Base-by-base conservation (phyloP, 2,113 vertebrate genomes). In the Raphicerus campestris region DNA sequence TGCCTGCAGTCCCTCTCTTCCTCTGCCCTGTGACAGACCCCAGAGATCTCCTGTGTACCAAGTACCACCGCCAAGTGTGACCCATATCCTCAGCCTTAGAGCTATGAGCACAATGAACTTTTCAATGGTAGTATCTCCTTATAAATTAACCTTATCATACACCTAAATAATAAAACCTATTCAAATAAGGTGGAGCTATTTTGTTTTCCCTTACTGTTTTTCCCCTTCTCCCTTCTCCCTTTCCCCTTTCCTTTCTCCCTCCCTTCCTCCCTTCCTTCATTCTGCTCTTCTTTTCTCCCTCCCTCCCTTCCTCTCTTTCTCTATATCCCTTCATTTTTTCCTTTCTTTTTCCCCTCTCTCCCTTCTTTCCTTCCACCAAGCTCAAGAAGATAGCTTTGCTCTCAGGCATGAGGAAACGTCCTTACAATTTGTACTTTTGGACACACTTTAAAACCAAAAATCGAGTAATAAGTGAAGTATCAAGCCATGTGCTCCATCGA, bases 1-100 rank as follows among this genome's bases (percentile, higher is more conserved):
- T 10, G 8, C 26, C 3, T 7, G 47, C n/a, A 32, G 35, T 6
- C 1, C 1, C 5, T n/a, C 19, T 3, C 28, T 70, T 5, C 8
- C 19, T 51, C 32, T 39, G 42, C n/a, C 20, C 28, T 63, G 17
- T n/a, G 17, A 56, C 3, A 55, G 10, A 83, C 10, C 7, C 20
- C 13, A 7, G 24, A 1, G 22, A 58, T 5, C 26, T 39, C 4
- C 26, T 2, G 2, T n/a, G 24, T 58, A 7, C 1, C 39, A 45
- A 10, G 32, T 2, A 32, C 24, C 9, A 16, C 10, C 22, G 16
- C 7, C 19, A 58, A 28, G 28, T 19, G 17, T 14, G 51, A 58
- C 19, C 11, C 4, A 2, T 1, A 24, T 1, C 24, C 22, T 35
- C 5, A n/a, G 8, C 49, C 28, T 58, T 53, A 81, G 5, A 45